These are phyloP conservation scores for Sacculina carcini DNA, from an alignment of 2,888 invertebrate genomes.

Conservation along the genomic window DNA sequence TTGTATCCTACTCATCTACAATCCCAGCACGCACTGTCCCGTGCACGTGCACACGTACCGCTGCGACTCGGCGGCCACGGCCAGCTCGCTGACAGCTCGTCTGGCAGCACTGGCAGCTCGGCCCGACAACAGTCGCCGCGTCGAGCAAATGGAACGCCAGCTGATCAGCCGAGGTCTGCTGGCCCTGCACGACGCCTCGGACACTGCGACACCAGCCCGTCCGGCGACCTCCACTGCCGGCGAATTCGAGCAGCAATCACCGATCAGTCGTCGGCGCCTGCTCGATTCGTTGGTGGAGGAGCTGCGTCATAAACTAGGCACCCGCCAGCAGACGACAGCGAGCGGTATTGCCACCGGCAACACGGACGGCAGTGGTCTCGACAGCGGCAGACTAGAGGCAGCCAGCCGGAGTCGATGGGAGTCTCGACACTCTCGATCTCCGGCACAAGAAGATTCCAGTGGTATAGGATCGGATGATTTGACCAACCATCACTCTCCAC, in stretches of 20 bases:
- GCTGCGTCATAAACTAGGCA: slow-evolving; percentile 42
- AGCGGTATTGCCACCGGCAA: slow-evolving; percentile 7
- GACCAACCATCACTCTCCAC: too few relatives aligned
- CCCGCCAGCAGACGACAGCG: slow-evolving; percentile 18
- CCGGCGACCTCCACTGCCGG: slow-evolving; percentile 2
- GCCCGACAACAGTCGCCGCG: slow-evolving; percentile 61
- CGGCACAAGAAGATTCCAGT: slow-evolving; percentile 34
- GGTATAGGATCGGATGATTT: slow-evolving; percentile 73
- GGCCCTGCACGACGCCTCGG: slow-evolving; percentile 18
- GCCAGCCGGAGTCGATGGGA: slow-evolving; percentile 14
- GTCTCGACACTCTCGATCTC: too few relatives aligned
- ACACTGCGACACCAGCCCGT: not conserved
- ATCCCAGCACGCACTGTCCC: slow-evolving; percentile 77
- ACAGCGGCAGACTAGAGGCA: slow-evolving; percentile 10
- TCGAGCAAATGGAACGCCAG: slow-evolving; percentile 46
- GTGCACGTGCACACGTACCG: slow-evolving; percentile 75
- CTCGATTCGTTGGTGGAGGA: slow-evolving; percentile 82
- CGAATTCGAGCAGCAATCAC: slow-evolving; percentile 5
- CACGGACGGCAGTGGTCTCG: slow-evolving; percentile 5
- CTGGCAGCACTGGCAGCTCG: slow-evolving; percentile 50
- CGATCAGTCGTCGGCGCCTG: slow-evolving; percentile 19
- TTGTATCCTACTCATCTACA: slow-evolving; percentile 69
- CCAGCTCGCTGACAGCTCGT: slow-evolving; percentile 57
- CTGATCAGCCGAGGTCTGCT: slow-evolving; percentile 23
- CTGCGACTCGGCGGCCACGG: slow-evolving; percentile 69